Evolutionary conservation across 1,140 invertebrate genomes (phyloP).

Genomic region (Heliconius congener): DNA sequence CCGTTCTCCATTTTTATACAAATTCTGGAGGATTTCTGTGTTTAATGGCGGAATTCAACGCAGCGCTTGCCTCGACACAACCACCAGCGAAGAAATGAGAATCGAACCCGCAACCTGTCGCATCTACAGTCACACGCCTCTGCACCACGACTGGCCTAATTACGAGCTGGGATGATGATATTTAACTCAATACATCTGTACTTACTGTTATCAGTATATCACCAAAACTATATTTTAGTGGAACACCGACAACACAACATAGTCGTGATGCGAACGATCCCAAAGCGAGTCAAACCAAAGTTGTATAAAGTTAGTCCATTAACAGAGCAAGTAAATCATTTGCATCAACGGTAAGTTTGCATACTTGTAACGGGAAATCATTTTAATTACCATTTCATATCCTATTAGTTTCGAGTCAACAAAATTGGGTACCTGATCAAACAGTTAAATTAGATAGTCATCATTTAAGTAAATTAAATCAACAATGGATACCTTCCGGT

Average conservation of each 20-base stretch:
- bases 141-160: no score
- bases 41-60: no score
- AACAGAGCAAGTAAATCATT: slow-evolving; percentile 71
- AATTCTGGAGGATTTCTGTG: no score
- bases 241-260: slow-evolving; percentile 28
- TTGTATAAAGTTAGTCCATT: slow-evolving; percentile 72
- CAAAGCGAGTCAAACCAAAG: slow-evolving; percentile 44
- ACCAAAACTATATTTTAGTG: slow-evolving; percentile 33
- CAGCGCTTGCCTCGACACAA: no score
- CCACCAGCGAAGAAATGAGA: no score
- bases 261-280: slow-evolving; percentile 32
- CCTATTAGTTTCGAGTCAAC: slow-evolving; percentile 15
- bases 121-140: no score
- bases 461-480: slow-evolving; percentile 16
- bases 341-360: slow-evolving; percentile 58
- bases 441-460: background rate
- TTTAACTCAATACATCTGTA: no score
- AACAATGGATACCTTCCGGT: background rate
- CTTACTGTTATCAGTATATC: no score
- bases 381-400: slow-evolving; percentile 59
- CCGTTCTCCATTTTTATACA: no score
- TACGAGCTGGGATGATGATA: no score
- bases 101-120: no score
- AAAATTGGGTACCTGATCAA: background rate
- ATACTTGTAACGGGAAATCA: slow-evolving; percentile 50